These are phyloP conservation scores for Calameuta pallipes DNA, from an alignment of 2,888 invertebrate species.

Conservation along the genomic window DNA sequence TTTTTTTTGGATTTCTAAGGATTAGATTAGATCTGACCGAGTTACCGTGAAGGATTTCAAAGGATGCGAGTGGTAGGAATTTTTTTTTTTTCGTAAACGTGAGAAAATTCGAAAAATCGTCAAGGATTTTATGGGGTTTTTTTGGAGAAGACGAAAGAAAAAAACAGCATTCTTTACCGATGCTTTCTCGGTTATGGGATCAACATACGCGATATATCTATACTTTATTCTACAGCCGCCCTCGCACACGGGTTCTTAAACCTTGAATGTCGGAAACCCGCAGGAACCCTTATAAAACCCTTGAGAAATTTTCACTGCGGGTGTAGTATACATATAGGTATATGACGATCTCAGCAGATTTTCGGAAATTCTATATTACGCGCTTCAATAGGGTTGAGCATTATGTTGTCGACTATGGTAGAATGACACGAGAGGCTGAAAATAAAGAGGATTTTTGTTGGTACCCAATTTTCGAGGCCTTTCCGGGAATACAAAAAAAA, in stretches of 20 bases:
- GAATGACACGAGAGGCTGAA: conserved; percentile 43
- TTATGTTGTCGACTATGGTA: conserved; percentile 29
- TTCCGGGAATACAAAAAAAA: background rate
- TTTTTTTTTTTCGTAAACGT: conserved; percentile 33
- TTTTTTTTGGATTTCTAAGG: background rate
- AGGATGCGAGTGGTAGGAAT: background rate
- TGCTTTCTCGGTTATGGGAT: conserved; percentile 21
- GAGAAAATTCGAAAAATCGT: conserved; percentile 47
- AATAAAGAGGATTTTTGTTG: conserved; percentile 38
- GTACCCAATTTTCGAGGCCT: background rate
- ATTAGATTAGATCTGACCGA: background rate
- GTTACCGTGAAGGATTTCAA: background rate
- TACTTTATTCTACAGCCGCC: background rate
- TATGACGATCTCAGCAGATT: conserved; percentile 48
- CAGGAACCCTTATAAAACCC: conserved; percentile 43
- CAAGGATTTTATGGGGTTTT: conserved; percentile 17
- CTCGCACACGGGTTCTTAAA: background rate
- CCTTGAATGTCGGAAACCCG: conserved; percentile 30
- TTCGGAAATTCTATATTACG: conserved; percentile 50
- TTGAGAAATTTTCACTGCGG: conserved; percentile 11
- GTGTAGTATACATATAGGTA: conserved; percentile 10
- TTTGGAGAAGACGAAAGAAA: conserved; percentile 11
- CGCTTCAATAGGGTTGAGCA: conserved; percentile 36
- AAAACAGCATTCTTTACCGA: conserved; percentile 31
- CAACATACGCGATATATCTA: background rate